A percentile compares a stretch with the other conserved stretches of the same genome.
These are phyloP conservation scores for Anabacerthia variegaticeps DNA, from an alignment of 2,797 vertebrate species.

Conservation along the genomic window DNA sequence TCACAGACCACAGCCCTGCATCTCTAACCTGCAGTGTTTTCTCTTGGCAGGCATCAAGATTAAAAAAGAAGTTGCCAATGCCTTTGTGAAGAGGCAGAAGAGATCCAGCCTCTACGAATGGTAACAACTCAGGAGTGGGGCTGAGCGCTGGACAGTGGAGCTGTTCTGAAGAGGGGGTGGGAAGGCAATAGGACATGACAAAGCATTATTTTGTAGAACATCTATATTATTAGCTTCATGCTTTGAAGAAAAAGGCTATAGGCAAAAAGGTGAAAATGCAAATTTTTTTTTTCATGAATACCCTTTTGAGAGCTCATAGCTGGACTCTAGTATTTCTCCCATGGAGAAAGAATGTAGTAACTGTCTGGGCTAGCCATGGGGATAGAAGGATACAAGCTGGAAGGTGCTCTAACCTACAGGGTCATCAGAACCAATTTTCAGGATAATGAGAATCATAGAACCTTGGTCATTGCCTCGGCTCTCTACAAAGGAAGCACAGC, in stretches of 20 bases:
- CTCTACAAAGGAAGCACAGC: not conserved
- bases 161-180: not conserved
- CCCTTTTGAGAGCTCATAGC: not conserved
- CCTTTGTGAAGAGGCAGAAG: conserved; percentile 70
- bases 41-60: conserved; percentile 55
- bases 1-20: not conserved
- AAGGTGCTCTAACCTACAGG: not conserved
- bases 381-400: not conserved
- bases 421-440: not conserved
- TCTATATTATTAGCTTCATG: not conserved
- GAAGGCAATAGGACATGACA: not conserved
- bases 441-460: not conserved
- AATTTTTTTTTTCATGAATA: not conserved
- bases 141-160: not conserved
- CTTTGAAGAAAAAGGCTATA: not conserved
- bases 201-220: not conserved
- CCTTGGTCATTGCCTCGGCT: not conserved
- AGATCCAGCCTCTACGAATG: conserved; percentile 59
- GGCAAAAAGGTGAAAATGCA: not conserved
- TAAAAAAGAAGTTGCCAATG: conserved; percentile 50
- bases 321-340: not conserved
- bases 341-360: not conserved
- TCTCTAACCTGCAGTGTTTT: not conserved
- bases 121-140: conserved; percentile 7
- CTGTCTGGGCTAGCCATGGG: not conserved